A percentile compares a stretch with the other conserved stretches of the same genome.
These are phyloP conservation scores for Brachyopa scutellaris DNA, from an alignment of 2,888 invertebrate species.

Conservation along the genomic window DNA sequence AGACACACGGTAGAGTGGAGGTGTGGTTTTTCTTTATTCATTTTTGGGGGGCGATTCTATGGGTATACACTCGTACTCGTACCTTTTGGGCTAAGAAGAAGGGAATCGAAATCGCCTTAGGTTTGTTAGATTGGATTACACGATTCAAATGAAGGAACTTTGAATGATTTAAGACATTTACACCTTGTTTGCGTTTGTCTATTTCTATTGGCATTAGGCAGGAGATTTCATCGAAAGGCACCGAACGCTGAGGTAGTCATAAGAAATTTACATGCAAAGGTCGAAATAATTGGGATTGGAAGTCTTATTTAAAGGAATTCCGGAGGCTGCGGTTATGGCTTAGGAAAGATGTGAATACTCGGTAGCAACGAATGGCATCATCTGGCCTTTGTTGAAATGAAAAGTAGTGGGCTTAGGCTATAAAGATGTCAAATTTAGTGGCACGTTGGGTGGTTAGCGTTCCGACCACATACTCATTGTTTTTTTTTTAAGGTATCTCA, in stretches of 20 bases:
- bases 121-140: slow-evolving; percentile 68
- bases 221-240: slow-evolving; percentile 30
- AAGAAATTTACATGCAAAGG: neutral
- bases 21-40: slow-evolving; percentile 22
- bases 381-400: slow-evolving; percentile 1
- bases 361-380: neutral
- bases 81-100: slow-evolving; percentile 25
- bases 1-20: neutral
- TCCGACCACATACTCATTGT: neutral
- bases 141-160: slow-evolving; percentile 64
- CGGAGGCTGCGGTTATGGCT: neutral
- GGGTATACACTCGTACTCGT: too few relatives aligned
- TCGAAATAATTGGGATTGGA: neutral
- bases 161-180: slow-evolving; percentile 68
- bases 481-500: neutral
- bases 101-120: slow-evolving; percentile 56
- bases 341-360: neutral
- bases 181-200: slow-evolving; percentile 66
- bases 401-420: neutral
- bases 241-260: neutral
- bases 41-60: slow-evolving; percentile 10
- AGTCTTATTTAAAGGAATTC: neutral
- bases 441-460: neutral
- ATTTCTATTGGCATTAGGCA: slow-evolving; percentile 31
- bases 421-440: neutral